phyloP scores from a whole-genome alignment of 2,888 invertebrate species.

The Caenorhabditis sp. region DNA sequence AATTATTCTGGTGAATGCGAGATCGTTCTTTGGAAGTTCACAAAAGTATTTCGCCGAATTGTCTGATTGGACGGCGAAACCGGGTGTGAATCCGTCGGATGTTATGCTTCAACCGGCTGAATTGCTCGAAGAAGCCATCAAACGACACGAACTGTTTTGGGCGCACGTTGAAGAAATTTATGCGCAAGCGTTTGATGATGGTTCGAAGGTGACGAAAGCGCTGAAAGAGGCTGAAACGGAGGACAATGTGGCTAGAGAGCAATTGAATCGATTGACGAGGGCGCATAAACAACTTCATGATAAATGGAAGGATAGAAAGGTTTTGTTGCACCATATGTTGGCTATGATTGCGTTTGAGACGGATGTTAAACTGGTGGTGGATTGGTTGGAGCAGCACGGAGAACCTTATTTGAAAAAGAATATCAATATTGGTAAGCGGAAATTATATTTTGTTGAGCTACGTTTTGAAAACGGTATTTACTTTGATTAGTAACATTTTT shows the following conservation, averaged over 20 bases:
- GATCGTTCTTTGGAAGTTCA: conserved; percentile 22
- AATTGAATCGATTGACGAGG: conserved; percentile 26
- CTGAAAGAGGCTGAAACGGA: conserved; percentile 36
- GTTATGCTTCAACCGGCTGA: conserved; percentile 36
- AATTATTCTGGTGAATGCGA: conserved; percentile 16
- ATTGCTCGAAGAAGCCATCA: conserved; percentile 48
- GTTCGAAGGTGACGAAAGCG: conserved; percentile 35
- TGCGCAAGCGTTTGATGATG: conserved; percentile 37
- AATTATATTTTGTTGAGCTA: too few species aligned
- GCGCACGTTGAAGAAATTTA: conserved; percentile 43
- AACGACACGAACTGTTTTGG: conserved; percentile 36
- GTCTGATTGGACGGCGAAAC: conserved; percentile 50
- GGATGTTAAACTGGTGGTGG: conserved; percentile 59
- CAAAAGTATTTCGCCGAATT: conserved; percentile 54
- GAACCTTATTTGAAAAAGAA: conserved; percentile 66
- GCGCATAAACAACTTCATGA: conserved; percentile 47
- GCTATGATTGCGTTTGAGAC: conserved; percentile 57
- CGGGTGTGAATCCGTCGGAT: conserved; percentile 56
- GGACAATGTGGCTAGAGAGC: conserved; percentile 32
- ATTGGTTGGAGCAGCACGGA: conserved; percentile 69
- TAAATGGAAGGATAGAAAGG: conserved; percentile 46
- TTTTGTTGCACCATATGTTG: conserved; percentile 43
- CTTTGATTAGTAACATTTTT: too few species aligned
- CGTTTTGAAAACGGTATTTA: too few species aligned
- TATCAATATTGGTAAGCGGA: conserved; percentile 56